Evolutionary conservation across 2,888 invertebrate genomes (phyloP).

Genomic region (Glomeris marginata): DNA sequence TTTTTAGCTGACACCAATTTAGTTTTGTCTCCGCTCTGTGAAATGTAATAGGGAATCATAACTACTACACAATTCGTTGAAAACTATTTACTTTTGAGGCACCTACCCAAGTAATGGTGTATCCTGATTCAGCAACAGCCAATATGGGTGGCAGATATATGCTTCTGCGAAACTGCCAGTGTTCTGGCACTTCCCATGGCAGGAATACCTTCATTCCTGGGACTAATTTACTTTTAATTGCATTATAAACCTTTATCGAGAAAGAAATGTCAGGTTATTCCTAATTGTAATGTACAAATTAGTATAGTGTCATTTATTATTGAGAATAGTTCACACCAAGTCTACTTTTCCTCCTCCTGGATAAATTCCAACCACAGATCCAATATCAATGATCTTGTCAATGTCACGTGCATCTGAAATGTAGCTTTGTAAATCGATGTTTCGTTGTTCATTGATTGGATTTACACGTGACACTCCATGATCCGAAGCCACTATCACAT

Average conservation of each 20-base stretch:
- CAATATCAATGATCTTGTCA: constrained; percentile 13
- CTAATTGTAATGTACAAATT: no score
- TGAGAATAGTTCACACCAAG: not conserved
- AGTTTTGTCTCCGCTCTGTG: constrained; percentile 10
- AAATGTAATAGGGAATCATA: not conserved
- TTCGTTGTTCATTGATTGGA: constrained; percentile 5
- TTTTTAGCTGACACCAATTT: constrained; percentile 11
- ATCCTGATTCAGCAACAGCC: constrained; percentile 12
- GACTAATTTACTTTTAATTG: not conserved
- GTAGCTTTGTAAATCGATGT: constrained; percentile 8
- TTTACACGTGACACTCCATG: constrained; percentile 11
- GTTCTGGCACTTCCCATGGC: constrained; percentile 9
- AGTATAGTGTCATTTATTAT: not conserved
- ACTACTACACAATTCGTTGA: not conserved
- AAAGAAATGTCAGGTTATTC: not conserved
- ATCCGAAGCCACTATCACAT: constrained; percentile 10
- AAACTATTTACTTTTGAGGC: no score
- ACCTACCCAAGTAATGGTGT: constrained; percentile 9
- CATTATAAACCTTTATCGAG: not conserved
- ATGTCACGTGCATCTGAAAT: constrained; percentile 11
- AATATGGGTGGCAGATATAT: constrained; percentile 8
- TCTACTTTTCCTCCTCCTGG: constrained; percentile 8
- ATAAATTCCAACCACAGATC: constrained; percentile 10
- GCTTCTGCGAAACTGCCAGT: constrained; percentile 7
- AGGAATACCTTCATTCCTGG: constrained; percentile 11